Conservation (phyloP, 2,113 vertebrate genomes). For the Phoxinus phoxinus region DNA sequence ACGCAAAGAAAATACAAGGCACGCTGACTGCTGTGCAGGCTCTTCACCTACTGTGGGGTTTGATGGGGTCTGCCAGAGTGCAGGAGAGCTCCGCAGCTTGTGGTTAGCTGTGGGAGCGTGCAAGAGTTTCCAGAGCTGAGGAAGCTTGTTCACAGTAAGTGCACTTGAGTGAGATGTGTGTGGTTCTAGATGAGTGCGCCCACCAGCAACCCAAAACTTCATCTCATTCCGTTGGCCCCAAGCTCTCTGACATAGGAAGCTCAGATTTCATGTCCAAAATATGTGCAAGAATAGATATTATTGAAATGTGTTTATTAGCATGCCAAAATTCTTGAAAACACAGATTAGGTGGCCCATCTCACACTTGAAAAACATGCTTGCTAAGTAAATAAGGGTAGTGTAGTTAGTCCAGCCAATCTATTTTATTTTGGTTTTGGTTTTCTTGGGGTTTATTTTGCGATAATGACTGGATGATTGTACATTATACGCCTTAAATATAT, state of each 20-base stretch:
- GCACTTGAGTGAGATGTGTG: slow-evolving; percentile 35
- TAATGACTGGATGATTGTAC: neutral
- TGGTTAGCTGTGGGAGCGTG: slow-evolving; percentile 35
- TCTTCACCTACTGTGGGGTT: slow-evolving; percentile 39
- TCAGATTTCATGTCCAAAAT: neutral
- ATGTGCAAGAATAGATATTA: neutral
- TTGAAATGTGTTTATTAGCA: slow-evolving; percentile 1
- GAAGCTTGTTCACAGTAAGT: slow-evolving; percentile 28
- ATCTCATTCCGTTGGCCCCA: neutral
- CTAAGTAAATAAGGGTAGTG: neutral
- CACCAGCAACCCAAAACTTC: slow-evolving; percentile 14
- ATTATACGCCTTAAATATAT: neutral
- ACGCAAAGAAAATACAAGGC: slow-evolving; percentile 38
- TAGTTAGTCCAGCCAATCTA: neutral
- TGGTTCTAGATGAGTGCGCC: slow-evolving; percentile 25
- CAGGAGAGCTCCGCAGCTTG: slow-evolving; percentile 40
- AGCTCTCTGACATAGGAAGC: neutral
- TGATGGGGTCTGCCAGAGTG: slow-evolving; percentile 52
- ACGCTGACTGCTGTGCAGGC: slow-evolving; percentile 32
- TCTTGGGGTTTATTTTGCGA: neutral
- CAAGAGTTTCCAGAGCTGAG: slow-evolving; percentile 37
- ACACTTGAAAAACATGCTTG: neutral
- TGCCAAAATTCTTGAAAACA: slow-evolving; percentile 27
- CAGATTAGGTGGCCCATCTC: neutral
- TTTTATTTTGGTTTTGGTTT: slow-evolving; percentile 9